These are phyloP conservation scores for Neolamprologus tretocephalus DNA, from an alignment of 2,113 vertebrate species.

Conservation along the genomic window DNA sequence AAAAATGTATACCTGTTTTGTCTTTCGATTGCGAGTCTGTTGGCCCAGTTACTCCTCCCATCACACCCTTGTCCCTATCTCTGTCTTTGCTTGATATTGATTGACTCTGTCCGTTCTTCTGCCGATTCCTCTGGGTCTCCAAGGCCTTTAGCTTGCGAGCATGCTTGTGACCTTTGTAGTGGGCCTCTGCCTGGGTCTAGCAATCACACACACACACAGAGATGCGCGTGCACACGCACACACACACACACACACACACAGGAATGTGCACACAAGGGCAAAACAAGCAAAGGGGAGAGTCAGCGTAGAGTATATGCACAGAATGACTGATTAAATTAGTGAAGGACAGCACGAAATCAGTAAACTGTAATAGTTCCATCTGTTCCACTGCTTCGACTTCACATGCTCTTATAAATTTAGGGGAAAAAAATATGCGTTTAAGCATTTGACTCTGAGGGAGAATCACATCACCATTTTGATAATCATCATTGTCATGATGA, in stretches of 20 bases:
- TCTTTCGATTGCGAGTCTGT: conserved; percentile 22
- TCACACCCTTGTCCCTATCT: background rate
- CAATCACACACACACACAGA: background rate
- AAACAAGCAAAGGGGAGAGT: background rate
- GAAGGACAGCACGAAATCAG: conserved; percentile 19
- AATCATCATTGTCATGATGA: background rate
- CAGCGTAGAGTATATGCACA: background rate
- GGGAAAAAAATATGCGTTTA: background rate
- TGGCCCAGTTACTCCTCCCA: background rate
- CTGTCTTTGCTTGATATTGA: conserved; percentile 16
- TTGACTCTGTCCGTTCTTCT: conserved; percentile 31
- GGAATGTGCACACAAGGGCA: background rate
- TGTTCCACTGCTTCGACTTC: conserved; percentile 16
- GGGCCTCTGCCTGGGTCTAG: conserved; percentile 97
- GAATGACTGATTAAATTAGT: conserved; percentile 6
- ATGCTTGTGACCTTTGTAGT: conserved; percentile 98
- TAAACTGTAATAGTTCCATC: conserved; percentile 33
- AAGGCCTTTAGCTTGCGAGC: conserved; percentile 89
- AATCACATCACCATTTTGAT: conserved; percentile 9
- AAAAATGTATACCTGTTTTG: conserved; percentile 42
- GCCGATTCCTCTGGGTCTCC: conserved; percentile 76
- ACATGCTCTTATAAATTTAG: conserved; percentile 20
- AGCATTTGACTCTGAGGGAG: conserved; percentile 33
- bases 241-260: background rate
- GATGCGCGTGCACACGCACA: background rate